Evolutionary conservation across 2,797 vertebrate genomes (phyloP).

Genomic region (Brachyrhaphis roseni): DNA sequence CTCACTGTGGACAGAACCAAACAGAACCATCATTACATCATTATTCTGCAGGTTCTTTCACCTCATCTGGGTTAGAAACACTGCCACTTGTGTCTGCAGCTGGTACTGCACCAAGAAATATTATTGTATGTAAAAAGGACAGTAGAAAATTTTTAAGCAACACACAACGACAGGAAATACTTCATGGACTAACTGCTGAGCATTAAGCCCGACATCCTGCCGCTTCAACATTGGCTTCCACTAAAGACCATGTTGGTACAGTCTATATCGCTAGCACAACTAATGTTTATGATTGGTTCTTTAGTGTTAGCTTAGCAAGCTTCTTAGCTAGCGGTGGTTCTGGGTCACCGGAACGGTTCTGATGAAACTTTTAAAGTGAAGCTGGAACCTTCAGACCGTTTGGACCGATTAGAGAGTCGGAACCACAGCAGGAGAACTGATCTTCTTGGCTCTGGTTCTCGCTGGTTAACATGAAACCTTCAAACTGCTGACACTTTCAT

Average conservation of each 20-base stretch:
- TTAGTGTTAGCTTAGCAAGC: background rate
- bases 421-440: background rate
- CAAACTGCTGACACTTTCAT: background rate
- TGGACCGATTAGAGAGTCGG: background rate
- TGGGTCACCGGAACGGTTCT: background rate
- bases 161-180: background rate
- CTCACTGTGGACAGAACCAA: constrained; percentile 81
- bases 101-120: background rate
- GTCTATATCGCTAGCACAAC: background rate
- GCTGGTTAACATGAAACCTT: background rate
- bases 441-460: background rate
- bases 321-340: background rate
- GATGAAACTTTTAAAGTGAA: background rate
- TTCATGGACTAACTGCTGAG: background rate
- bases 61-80: background rate
- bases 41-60: background rate
- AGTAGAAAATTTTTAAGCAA: background rate
- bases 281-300: too few relatives aligned
- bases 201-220: background rate
- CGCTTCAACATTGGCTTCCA: background rate
- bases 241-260: background rate
- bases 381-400: background rate
- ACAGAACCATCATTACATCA: background rate
- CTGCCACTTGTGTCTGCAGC: background rate
- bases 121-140: background rate